A percentile compares a stretch with the other conserved stretches of the same genome.
Evolutionary conservation across 1,140 invertebrate genomes (phyloP).

Genomic region (Augochlora pura): DNA sequence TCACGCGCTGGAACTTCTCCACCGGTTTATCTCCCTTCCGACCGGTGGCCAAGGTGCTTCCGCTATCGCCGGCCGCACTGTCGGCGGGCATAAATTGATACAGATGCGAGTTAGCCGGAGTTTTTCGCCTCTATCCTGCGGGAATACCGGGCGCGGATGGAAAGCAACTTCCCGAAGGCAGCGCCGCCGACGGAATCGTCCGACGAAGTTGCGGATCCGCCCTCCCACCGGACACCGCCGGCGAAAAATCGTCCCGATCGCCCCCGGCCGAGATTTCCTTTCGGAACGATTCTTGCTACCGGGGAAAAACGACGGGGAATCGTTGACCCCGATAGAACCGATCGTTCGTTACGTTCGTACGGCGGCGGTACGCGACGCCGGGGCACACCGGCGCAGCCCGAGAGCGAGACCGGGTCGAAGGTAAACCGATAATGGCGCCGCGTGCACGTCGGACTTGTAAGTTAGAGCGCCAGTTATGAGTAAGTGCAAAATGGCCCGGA

Average conservation of each 20-base stretch:
- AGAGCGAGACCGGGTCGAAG: conserved; percentile 36
- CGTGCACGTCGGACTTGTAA: conserved; percentile 27
- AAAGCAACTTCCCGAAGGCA: conserved; percentile 9
- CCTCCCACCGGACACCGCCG: conserved; percentile 1
- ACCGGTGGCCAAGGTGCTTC: conserved; percentile 61
- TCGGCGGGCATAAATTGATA: conserved; percentile 78
- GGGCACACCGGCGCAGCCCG: too few species aligned
- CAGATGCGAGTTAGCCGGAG: conserved; percentile 78
- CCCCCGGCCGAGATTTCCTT: conserved; percentile 25
- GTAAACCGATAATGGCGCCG: conserved; percentile 50
- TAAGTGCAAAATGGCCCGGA: conserved; percentile 18
- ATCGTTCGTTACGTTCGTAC: conserved; percentile 35
- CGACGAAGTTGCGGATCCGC: too few species aligned
- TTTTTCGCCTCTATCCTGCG: conserved; percentile 73
- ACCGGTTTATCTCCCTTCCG: conserved; percentile 54
- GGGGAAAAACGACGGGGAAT: conserved; percentile 11
- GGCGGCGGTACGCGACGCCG: too few species aligned
- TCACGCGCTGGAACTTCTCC: conserved; percentile 41
- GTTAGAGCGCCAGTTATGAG: conserved; percentile 36
- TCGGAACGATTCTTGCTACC: conserved; percentile 20
- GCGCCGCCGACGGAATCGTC: not conserved
- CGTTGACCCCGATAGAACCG: conserved; percentile 38
- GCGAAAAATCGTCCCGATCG: conserved; percentile 51
- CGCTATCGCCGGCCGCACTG: conserved; percentile 60
- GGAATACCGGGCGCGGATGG: conserved; percentile 43